Conservation (phyloP, 1,140 invertebrate species). For the Mizuhopecten yessoensis region DNA sequence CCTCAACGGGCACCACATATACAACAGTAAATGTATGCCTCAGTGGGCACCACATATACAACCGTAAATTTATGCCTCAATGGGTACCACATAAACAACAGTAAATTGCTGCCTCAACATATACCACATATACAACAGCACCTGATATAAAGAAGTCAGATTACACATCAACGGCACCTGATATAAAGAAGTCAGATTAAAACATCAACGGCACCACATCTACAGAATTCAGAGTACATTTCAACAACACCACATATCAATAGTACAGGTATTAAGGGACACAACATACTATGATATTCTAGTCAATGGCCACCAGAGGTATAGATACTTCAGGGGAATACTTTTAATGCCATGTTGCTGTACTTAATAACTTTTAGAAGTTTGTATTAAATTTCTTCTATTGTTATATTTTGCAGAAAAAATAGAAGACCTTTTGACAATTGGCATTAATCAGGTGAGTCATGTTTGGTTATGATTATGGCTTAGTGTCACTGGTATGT, state of each 20-base stretch:
- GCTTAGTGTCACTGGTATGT: background rate
- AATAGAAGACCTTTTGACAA: background rate
- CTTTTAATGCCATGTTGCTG: background rate
- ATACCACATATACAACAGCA: background rate
- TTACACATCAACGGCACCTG: background rate
- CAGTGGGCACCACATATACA: too few relatives aligned
- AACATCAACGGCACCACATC: background rate
- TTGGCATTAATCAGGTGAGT: background rate
- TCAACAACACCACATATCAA: background rate
- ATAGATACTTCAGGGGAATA: background rate
- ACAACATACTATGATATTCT: background rate
- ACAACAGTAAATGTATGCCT: too few relatives aligned
- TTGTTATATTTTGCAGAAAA: background rate
- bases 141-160: background rate
- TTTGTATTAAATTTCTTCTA: background rate
- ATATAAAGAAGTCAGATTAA: background rate
- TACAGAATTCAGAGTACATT: background rate
- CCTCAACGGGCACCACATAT: too few relatives aligned
- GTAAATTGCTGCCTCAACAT: too few relatives aligned
- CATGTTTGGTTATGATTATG: background rate
- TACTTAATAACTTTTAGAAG: background rate
- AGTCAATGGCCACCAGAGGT: background rate
- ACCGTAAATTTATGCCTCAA: too few relatives aligned
- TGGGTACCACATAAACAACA: too few relatives aligned
- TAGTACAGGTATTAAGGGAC: too few relatives aligned